Evolutionary conservation across 2,888 invertebrate species (phyloP).

Genomic region (Phytoseiulus persimilis): DNA sequence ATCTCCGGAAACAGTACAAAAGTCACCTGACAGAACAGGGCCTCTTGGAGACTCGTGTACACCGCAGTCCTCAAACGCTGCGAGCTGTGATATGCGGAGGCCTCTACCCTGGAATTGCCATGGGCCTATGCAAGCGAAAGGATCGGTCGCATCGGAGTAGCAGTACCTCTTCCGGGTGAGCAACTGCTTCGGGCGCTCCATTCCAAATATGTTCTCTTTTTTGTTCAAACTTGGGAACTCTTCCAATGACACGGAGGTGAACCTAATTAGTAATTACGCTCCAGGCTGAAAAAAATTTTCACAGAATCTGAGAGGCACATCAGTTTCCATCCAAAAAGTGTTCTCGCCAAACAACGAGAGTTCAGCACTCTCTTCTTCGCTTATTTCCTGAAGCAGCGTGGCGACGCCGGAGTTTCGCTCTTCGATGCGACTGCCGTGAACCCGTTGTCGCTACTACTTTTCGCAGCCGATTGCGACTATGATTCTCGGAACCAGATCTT

Average conservation of each 20-base stretch:
- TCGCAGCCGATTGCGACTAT: constrained; percentile 13
- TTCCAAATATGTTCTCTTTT: no score
- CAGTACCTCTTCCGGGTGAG: background rate
- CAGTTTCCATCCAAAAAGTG: constrained; percentile 23
- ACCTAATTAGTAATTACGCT: no score
- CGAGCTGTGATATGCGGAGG: constrained; percentile 18
- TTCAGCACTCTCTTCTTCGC: background rate
- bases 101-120: constrained; percentile 7
- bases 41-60: background rate
- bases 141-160: background rate
- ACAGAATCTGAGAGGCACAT: constrained; percentile 50
- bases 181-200: no score
- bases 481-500: background rate
- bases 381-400: background rate
- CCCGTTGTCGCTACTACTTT: background rate
- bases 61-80: background rate
- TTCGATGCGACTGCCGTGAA: background rate
- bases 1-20: constrained; percentile 25
- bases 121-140: constrained; percentile 48
- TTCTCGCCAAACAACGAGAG: background rate
- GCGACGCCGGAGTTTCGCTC: background rate
- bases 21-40: constrained; percentile 13
- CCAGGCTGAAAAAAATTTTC: constrained; percentile 46
- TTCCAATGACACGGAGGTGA: no score
- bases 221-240: no score